Evolutionary conservation across 2,888 invertebrate species (phyloP).

Genomic region (Amblyjoppa proteus): DNA sequence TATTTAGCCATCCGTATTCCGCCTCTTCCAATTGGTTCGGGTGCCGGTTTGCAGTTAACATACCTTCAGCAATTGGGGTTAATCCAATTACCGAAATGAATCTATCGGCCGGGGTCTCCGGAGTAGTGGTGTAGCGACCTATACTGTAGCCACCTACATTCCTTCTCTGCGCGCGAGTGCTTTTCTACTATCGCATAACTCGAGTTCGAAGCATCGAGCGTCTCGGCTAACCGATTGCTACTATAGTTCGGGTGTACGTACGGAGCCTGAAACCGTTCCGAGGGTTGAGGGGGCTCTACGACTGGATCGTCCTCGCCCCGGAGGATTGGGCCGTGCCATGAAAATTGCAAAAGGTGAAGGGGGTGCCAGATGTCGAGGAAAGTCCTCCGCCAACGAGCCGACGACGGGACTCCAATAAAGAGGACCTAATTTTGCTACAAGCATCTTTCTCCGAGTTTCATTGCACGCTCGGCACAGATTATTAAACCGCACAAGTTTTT

Average conservation of each 20-base stretch:
- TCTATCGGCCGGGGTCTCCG: constrained; percentile 28
- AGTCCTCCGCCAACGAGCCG: not conserved
- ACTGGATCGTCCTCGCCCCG: constrained; percentile 38
- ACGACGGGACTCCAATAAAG: not conserved
- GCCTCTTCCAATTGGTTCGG: constrained; percentile 21
- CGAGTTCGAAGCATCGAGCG: constrained; percentile 31
- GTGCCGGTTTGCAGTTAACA: constrained; percentile 18
- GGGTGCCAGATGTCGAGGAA: constrained; percentile 6
- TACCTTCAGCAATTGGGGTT: constrained; percentile 45
- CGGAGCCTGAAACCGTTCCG: constrained; percentile 4
- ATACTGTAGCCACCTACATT: constrained; percentile 31
- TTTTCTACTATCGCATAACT: constrained; percentile 45
- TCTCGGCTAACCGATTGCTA: constrained; percentile 55
- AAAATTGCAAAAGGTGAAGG: constrained; percentile 9
- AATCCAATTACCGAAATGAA: constrained; percentile 59
- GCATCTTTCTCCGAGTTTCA: not conserved
- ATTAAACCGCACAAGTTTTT: constrained; percentile 25
- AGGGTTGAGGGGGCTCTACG: constrained; percentile 34
- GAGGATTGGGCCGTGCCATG: constrained; percentile 7
- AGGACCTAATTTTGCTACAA: constrained; percentile 12
- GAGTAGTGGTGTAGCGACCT: not conserved
- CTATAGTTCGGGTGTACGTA: constrained; percentile 7
- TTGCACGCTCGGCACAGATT: not conserved
- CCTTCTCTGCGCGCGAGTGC: constrained; percentile 5
- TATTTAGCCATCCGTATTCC: not conserved